Evolutionary conservation across 2,113 vertebrate genomes (phyloP).

Genomic region (Sebastes fasciatus): DNA sequence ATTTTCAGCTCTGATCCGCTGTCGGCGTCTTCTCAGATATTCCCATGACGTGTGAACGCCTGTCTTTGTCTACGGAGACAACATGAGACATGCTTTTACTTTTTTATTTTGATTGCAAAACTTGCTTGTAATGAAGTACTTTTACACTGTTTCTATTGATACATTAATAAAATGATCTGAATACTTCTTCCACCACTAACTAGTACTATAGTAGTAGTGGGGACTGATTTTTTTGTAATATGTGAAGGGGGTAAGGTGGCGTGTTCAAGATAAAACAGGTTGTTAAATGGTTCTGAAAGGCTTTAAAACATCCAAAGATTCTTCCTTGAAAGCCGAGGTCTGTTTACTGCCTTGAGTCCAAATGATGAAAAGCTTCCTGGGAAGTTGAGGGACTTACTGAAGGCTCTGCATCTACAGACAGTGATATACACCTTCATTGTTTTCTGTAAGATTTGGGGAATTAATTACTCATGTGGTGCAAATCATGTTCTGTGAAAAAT

Average conservation of each 20-base stretch:
- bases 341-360: neutral
- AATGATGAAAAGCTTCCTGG: constrained; percentile 1
- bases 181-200: neutral
- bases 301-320: neutral
- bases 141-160: neutral
- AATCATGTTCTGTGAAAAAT: neutral
- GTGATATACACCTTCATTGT: neutral
- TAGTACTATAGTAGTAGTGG: neutral
- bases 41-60: too few species aligned
- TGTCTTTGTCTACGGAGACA: too few species aligned
- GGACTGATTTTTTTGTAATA: neutral
- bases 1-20: too few species aligned
- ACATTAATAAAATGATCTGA: neutral
- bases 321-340: neutral
- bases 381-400: neutral
- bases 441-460: neutral
- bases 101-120: too few species aligned
- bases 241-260: too few species aligned
- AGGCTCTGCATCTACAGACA: neutral
- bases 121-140: too few species aligned
- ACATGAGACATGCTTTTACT: too few species aligned
- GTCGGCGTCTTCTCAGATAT: too few species aligned
- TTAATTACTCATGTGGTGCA: neutral
- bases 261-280: neutral
- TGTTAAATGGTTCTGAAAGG: neutral